Base-by-base conservation (phyloP, 1,140 invertebrate genomes). In the Drosophila nigromelanica region DNA sequence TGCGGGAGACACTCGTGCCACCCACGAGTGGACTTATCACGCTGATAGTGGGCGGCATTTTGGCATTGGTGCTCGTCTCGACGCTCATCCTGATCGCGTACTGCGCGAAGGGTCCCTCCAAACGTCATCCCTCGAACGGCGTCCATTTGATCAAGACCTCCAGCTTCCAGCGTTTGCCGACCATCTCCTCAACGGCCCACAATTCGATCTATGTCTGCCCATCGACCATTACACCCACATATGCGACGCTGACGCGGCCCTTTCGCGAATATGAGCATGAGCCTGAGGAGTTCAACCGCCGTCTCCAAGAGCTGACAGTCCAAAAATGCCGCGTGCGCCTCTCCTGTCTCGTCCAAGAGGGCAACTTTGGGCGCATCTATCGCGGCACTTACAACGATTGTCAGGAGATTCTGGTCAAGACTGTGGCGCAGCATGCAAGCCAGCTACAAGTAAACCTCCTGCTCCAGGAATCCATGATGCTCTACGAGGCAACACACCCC, bases 281-380 rank as follows among this genome's bases (percentile, higher is more conserved):
- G 78, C 91, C 91, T 73, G 91, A 92, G 80, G 90, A 92, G 80
- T 89, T 92, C 67, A 90, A 91, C 78, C 85, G 91, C 58, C 90
- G 91, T 54, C 81, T 92, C 63, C 76, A 89, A n/a, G 91, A 92
- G 76, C 60, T 92, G 60, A 92, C 90, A 51, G 91, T 92, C 59
- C 89, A 92, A 15, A 90, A 91, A 92, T 96, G 96, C 91, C 94
- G 96, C 80, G 95, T 97, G 50, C 94, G 96, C 76, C 93, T 97
- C 68, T 94, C 95, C 66, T 95, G 95, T 67, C 94, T 97, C 45
- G 95, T 95, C 24, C 94, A 96, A 92, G 96, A 96, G 93, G 97
- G 97, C 37, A 98, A 97, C 5, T 99, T 98, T 93, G 97, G 97
- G n/a, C 94, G 96, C 66, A 95, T 98, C 37, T 98, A 98, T 92